phyloP scores from a whole-genome alignment of 2,888 invertebrate genomes.

The Teleogryllus oceanicus region DNA sequence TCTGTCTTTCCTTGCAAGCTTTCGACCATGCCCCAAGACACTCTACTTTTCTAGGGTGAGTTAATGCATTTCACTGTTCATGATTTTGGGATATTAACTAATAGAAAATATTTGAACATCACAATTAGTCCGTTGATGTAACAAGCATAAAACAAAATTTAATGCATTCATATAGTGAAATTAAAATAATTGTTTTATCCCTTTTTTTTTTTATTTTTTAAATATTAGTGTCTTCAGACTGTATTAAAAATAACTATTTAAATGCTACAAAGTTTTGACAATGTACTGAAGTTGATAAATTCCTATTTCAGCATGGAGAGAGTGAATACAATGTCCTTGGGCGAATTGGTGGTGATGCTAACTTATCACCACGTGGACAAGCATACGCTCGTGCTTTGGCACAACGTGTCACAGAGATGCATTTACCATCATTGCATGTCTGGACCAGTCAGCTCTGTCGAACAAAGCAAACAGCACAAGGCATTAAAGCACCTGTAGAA shows the following conservation, averaged over 20 bases:
- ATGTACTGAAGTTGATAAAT: no score
- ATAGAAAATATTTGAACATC: no score
- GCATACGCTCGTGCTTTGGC: constrained; percentile 73
- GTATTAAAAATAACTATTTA: no score
- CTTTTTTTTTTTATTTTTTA: no score
- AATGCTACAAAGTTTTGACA: no score
- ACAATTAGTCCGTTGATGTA: no score
- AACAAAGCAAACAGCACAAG: constrained; percentile 83
- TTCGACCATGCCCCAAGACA: constrained; percentile 77
- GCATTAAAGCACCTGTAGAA: constrained; percentile 75
- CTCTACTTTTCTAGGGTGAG: constrained; percentile 86
- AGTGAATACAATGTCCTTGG: constrained; percentile 88
- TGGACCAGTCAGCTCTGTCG: constrained; percentile 88
- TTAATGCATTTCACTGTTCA: constrained; percentile 38
- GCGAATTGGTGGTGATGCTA: constrained; percentile 86
- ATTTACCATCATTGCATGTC: constrained; percentile 71
- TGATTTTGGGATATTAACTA: neutral
- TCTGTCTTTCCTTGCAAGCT: constrained; percentile 82
- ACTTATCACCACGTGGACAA: constrained; percentile 75
- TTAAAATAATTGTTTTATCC: no score
- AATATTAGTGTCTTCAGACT: no score
- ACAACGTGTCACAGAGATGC: constrained; percentile 63
- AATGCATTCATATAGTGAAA: no score
- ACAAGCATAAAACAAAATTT: no score
- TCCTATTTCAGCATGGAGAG: constrained; percentile 75